Base-by-base conservation (phyloP, 2,113 vertebrate genomes). In the Hyla sarda region DNA sequence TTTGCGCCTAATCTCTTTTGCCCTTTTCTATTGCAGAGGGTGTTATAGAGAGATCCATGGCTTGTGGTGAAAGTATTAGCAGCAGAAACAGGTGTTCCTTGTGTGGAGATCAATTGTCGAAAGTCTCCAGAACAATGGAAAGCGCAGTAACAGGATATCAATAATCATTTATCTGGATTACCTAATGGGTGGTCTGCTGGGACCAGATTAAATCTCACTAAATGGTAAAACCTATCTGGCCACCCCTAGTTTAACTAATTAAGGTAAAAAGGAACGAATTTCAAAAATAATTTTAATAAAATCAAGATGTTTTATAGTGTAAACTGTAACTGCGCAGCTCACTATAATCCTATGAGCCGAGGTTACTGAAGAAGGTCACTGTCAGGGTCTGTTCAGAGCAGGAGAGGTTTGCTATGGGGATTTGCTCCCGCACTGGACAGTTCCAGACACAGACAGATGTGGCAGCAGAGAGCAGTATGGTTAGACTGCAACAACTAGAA, bases 141-240 rank as follows among this genome's bases (percentile, higher is more conserved):
- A 48, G 65, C 76, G 58, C 30, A 50, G 17, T 72, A 54, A 72
- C 76, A 86, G 84, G 76, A 67, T 86, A 86, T 86, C 84, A 80
- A 73, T 86, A 80, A 80, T 86, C 32, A 73, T 72, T 71, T 86
- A 80, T 80, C 62, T 56, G 48, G 76, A 86, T 86, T 73, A 86
- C 23, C 62, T 56, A 58, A 80, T 73, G 58, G 62, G 65, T 80
- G 58, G 65, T 32, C 65, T 41, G 30, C 11, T 28, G 32, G 62
- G 65, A 5, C 32, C 56, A 30, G 19, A 67, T 32, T 32, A 69
- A 34, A 34, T 69, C 65, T 69, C 65, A 69, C 65, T 16, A 19
- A 2, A 65, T 69, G 32, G 7, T 69, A 16, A 50, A 16, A 17
- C 3, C 14, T 32, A 41, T 41, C 41, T 41, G 8, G 41, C 3